phyloP scores from a whole-genome alignment of 2,888 invertebrate species.

The Zygothrica quintamaculata region DNA sequence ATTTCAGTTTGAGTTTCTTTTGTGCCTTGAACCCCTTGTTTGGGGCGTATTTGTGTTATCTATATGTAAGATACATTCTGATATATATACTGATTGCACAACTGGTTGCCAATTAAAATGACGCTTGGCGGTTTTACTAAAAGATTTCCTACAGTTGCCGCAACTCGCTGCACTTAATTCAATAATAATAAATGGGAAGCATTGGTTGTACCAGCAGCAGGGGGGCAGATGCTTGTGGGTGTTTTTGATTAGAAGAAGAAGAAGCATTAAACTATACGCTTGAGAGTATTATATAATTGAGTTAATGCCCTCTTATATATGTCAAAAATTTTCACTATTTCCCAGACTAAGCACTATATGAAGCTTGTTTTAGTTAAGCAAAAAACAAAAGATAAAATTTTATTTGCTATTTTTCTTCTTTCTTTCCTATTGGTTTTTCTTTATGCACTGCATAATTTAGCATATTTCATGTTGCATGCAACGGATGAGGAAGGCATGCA shows the following conservation, averaged over 20 bases:
- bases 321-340: no score
- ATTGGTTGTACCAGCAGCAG: no score
- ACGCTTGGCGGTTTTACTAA: conserved; percentile 53
- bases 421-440: no score
- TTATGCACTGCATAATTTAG: conserved; percentile 55
- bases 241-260: no score
- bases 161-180: conserved; percentile 42
- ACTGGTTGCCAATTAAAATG: conserved; percentile 71
- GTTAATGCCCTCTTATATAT: no score
- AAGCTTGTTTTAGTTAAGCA: conserved; percentile 43
- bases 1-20: conserved; percentile 48
- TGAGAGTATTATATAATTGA: no score
- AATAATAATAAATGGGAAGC: no score
- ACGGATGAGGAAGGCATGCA: conserved; percentile 44
- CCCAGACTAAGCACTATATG: conserved; percentile 13
- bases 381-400: no score
- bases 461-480: conserved; percentile 66
- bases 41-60: conserved; percentile 6
- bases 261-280: no score
- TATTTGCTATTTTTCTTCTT: no score
- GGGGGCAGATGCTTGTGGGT: no score
- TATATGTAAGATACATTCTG: conserved; percentile 53
- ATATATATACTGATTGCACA: conserved; percentile 51
- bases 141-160: conserved; percentile 27
- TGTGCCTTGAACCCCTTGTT: conserved; percentile 48